phyloP scores from a whole-genome alignment of 2,797 vertebrate genomes.

The Synanceia verrucosa region DNA sequence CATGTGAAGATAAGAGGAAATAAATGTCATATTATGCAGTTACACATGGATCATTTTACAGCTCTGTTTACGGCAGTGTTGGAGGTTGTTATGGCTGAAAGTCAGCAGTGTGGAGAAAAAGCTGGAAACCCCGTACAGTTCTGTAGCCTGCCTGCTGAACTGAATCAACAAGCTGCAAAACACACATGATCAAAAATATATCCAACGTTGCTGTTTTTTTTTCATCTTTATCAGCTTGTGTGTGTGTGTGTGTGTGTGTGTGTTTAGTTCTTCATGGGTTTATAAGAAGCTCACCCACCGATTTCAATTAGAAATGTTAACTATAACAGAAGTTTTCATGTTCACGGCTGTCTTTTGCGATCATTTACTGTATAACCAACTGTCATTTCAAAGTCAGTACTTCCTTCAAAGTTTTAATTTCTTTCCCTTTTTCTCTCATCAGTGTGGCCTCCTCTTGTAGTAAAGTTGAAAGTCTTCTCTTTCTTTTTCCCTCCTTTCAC shows the following conservation, averaged over 20 bases:
- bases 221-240: constrained; percentile 51
- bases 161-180: constrained; percentile 55
- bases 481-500: constrained; percentile 61
- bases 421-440: constrained; percentile 40
- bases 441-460: constrained; percentile 48
- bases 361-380: constrained; percentile 50
- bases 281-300: constrained; percentile 75
- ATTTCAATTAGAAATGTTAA: constrained; percentile 70
- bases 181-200: constrained; percentile 65
- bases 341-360: constrained; percentile 34
- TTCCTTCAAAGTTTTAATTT: constrained; percentile 47
- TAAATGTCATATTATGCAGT: constrained; percentile 2
- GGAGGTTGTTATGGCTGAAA: constrained; percentile 23
- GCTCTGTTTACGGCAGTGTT: constrained; percentile 13
- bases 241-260: constrained; percentile 15
- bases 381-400: constrained; percentile 60
- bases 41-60: constrained; percentile 5
- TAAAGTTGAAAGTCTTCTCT: constrained; percentile 67
- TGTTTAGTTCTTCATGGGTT: constrained; percentile 26
- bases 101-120: constrained; percentile 31
- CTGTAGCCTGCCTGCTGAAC: constrained; percentile 19
- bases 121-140: constrained; percentile 18
- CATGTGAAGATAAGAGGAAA: neutral
- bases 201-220: constrained; percentile 59
- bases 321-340: constrained; percentile 55